These are phyloP conservation scores for Blennius ocellaris DNA, from an alignment of 2,113 vertebrate genomes.

Conservation along the genomic window DNA sequence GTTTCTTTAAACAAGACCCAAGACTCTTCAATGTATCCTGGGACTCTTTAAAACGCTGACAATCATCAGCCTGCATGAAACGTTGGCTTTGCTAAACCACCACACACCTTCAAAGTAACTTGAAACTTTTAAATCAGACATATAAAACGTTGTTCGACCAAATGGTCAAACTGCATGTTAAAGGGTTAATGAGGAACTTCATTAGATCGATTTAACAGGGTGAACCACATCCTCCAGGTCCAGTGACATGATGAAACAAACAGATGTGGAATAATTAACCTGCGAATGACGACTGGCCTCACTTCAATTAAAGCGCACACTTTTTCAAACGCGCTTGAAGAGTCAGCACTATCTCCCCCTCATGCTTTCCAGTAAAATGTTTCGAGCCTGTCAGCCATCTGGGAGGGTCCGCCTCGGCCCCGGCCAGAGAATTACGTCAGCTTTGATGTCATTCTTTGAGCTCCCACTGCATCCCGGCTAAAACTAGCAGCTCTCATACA, in stretches of 20 bases:
- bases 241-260: background rate
- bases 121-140: too few species aligned
- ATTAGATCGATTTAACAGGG: background rate
- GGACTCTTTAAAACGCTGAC: too few species aligned
- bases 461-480: slow-evolving; percentile 24
- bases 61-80: too few species aligned
- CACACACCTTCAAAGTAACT: too few species aligned
- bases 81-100: too few species aligned
- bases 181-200: background rate
- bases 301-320: slow-evolving; percentile 23
- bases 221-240: slow-evolving; percentile 7
- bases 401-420: slow-evolving; percentile 46
- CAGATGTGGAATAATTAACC: background rate
- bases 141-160: too few species aligned
- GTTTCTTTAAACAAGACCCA: too few species aligned
- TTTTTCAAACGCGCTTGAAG: slow-evolving; percentile 9
- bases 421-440: slow-evolving; percentile 68
- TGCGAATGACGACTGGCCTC: background rate
- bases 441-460: slow-evolving; percentile 68
- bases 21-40: too few species aligned
- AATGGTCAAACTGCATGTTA: too few species aligned
- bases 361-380: slow-evolving; percentile 23
- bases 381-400: slow-evolving; percentile 45
- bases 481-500: slow-evolving; percentile 27
- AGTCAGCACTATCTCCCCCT: slow-evolving; percentile 37